phyloP scores from a whole-genome alignment of 2,888 invertebrate species.

The Choristoneura rosaceana region DNA sequence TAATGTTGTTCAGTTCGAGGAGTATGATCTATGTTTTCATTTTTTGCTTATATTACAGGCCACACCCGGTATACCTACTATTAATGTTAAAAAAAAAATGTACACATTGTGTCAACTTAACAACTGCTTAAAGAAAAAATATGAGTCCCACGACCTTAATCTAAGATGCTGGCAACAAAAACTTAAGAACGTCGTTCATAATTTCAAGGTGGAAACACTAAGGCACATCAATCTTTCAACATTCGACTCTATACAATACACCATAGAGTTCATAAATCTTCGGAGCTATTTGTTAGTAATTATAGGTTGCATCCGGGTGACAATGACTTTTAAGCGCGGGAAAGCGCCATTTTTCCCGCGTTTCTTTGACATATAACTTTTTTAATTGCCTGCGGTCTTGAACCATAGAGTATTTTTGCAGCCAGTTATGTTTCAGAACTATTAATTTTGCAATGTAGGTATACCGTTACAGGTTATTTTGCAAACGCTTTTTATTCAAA shows the following conservation, averaged over 20 bases:
- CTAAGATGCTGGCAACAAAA: slow-evolving; percentile 31
- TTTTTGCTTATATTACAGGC: no score
- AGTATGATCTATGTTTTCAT: no score
- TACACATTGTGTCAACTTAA: slow-evolving; percentile 8
- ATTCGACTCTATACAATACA: background rate
- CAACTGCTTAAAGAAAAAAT: slow-evolving; percentile 8
- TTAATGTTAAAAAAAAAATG: background rate
- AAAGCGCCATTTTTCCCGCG: slow-evolving; percentile 37
- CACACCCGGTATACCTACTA: no score
- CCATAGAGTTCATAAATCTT: slow-evolving; percentile 14
- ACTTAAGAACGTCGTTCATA: slow-evolving; percentile 21
- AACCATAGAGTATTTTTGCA: slow-evolving; percentile 22
- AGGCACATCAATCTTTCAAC: slow-evolving; percentile 1
- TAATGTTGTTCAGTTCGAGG: no score
- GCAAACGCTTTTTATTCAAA: slow-evolving; percentile 16
- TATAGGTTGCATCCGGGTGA: slow-evolving; percentile 41
- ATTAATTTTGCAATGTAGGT: background rate
- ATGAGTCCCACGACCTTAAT: slow-evolving; percentile 40
- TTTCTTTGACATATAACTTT: slow-evolving; percentile 39
- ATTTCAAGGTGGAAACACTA: slow-evolving; percentile 25
- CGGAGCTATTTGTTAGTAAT: slow-evolving; percentile 10
- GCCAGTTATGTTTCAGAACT: slow-evolving; percentile 7
- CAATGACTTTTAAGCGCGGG: slow-evolving; percentile 42
- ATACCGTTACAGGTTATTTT: slow-evolving; percentile 1
- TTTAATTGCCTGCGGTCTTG: slow-evolving; percentile 27